Evolutionary conservation across 2,113 vertebrate genomes (phyloP).

Genomic region (Malurus elegans): DNA sequence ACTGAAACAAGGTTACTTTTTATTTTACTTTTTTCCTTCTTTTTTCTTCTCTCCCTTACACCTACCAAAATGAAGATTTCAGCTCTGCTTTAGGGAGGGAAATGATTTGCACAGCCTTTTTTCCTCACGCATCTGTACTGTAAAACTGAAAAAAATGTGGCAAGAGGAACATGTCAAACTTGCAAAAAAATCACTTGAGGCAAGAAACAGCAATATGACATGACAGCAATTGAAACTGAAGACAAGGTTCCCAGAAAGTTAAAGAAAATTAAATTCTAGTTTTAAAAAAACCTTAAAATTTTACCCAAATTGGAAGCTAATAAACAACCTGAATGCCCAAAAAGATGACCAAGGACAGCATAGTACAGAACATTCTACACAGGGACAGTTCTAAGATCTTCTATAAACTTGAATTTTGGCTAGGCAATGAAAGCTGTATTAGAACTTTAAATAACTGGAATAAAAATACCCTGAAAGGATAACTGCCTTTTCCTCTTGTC

Average conservation of each 20-base stretch:
- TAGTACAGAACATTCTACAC: neutral
- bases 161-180: neutral
- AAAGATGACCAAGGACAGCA: neutral
- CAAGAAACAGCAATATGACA: neutral
- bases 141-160: neutral
- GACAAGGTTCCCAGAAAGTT: neutral
- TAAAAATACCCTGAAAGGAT: neutral
- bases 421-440: neutral
- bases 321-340: neutral
- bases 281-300: neutral
- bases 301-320: neutral
- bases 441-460: neutral
- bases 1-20: neutral
- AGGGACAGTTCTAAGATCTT: neutral
- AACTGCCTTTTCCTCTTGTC: neutral
- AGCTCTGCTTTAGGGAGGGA: neutral
- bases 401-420: neutral
- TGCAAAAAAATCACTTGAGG: neutral
- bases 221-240: neutral
- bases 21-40: neutral
- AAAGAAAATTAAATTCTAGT: neutral
- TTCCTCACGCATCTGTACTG: neutral
- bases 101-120: neutral
- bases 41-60: neutral
- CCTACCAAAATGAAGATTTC: neutral